Base-by-base conservation (phyloP, 2,797 vertebrate species). In the Xyrichtys novacula region DNA sequence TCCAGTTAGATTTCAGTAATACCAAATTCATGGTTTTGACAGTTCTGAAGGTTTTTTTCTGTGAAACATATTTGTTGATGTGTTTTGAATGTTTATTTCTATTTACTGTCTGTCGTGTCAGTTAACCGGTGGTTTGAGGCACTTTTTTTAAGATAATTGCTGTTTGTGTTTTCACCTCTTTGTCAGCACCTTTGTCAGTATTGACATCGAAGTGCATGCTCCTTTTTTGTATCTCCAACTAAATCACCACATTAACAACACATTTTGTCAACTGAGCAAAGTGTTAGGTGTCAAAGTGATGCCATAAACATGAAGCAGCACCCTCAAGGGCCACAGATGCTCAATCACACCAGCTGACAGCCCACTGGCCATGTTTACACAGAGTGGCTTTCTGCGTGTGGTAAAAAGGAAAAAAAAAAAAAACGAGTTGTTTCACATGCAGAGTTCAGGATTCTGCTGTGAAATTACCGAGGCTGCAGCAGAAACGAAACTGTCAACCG, bases 271-370 rank as follows among this genome's bases (percentile, higher is more conserved):
- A 36, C 55, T 29, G 55, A 72, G 61, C 38, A 47, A 57, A 66
- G 47, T 47, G 34, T 52, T 17, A 67, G 59, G 72, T 69, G 71
- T 63, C 63, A 60, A 25, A 39, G 40, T 34, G 76, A 69, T 54
- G 53, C 50, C 40, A 38, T 57, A n/a, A 48, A 63, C 47, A 68
- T 40, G 20, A 17, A 50, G 47, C 16, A 6, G 14, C 8, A 15
- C 20, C 48, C 26, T 19, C 36, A 20, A 34, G 20, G 25, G 16
- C 43, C 43, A 55, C 25, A 28, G 15, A 55, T 50, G 48, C 19
- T 7, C 39, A 26, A 5, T 34, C 36, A n/a, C 11, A 14, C 28
- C 7, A n/a, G 50, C 1, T 34, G 31, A 70, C 43, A 68, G 19
- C 31, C 15, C 14, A 28, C 38, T 43, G 32, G 29, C 47, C 11